phyloP scores from a whole-genome alignment of 2,797 vertebrate species.

The Enteromius fasciolatus region DNA sequence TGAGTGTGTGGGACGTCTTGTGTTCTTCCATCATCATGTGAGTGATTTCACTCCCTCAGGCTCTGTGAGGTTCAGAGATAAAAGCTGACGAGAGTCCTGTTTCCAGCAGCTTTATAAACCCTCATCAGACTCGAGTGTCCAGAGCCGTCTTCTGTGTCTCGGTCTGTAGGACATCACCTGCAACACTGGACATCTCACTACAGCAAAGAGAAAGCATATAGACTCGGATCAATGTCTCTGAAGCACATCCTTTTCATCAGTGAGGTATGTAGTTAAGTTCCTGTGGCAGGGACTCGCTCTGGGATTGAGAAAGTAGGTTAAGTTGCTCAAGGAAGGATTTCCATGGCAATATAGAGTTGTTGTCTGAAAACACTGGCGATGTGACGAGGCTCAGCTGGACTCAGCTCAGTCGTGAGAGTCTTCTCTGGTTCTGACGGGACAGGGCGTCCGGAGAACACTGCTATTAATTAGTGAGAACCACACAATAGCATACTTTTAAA shows the following conservation, averaged over 20 bases:
- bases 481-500: neutral
- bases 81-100: constrained; percentile 35
- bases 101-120: constrained; percentile 15
- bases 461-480: neutral
- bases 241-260: neutral
- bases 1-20: neutral
- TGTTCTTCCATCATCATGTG: neutral
- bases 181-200: constrained; percentile 27
- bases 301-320: constrained; percentile 34
- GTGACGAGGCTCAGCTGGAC: constrained; percentile 12
- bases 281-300: constrained; percentile 13
- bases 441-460: neutral
- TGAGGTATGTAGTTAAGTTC: constrained; percentile 11
- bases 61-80: constrained; percentile 33
- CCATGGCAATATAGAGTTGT: constrained; percentile 50
- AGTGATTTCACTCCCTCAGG: constrained; percentile 13
- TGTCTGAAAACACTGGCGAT: constrained; percentile 47
- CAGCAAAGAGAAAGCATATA: neutral
- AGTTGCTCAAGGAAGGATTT: constrained; percentile 38
- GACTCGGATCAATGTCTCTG: neutral
- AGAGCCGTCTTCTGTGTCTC: constrained; percentile 14
- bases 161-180: neutral
- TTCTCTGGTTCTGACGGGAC: neutral
- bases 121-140: constrained; percentile 17
- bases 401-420: constrained; percentile 21